Evolutionary conservation across 2,113 vertebrate species (phyloP).

Genomic region (Rhea pennata): DNA sequence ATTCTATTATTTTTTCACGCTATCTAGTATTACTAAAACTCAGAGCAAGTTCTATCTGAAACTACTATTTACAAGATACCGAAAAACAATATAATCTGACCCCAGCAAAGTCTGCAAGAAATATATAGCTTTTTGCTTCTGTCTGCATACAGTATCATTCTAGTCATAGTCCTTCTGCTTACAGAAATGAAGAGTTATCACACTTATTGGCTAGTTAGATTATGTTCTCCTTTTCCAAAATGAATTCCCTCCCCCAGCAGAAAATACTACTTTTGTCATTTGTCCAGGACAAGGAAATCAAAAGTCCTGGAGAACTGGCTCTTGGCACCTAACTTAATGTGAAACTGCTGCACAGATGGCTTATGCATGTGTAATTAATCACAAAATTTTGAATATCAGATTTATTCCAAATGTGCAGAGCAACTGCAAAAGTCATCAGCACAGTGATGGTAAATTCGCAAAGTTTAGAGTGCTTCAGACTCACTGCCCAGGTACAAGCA

Average conservation of each 20-base stretch:
- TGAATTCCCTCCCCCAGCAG: accelerated
- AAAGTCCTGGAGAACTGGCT: not conserved
- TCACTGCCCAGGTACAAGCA: not conserved
- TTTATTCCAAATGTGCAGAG: not conserved
- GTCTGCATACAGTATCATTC: not conserved
- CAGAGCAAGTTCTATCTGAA: not conserved
- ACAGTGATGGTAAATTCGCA: not conserved
- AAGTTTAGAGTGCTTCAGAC: not conserved
- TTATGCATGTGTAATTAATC: not conserved
- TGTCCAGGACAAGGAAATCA: not conserved
- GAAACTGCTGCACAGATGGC: not conserved
- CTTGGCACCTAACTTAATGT: not conserved
- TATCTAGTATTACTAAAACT: not conserved
- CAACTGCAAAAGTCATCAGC: not conserved
- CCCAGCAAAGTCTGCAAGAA: not conserved
- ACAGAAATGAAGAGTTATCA: not conserved
- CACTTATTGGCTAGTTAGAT: not conserved
- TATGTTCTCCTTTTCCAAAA: not conserved
- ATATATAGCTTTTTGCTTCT: not conserved
- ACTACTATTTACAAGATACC: not conserved
- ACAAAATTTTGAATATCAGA: not conserved
- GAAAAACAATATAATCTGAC: not conserved
- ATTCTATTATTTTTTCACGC: not conserved
- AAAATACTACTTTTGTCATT: not conserved
- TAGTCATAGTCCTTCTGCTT: not conserved